Conservation (phyloP, 1,140 invertebrate species). For the Cyclina sinensis region DNA sequence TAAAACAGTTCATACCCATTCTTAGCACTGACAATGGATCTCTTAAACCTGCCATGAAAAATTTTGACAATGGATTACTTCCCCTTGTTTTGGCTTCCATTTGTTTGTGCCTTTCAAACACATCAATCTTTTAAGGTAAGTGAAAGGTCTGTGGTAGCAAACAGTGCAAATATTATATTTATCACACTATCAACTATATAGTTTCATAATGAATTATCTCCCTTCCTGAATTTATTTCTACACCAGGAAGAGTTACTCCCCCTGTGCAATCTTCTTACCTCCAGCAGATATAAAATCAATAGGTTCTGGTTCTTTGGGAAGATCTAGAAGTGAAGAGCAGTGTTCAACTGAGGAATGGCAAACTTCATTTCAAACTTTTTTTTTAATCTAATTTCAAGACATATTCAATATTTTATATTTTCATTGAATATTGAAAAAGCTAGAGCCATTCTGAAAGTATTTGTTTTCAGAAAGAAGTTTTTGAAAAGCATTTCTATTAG, state of each 20-base stretch:
- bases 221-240: neutral
- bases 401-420: too few species aligned
- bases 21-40: slow-evolving; percentile 52
- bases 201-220: neutral
- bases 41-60: slow-evolving; percentile 24
- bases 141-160: neutral
- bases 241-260: slow-evolving; percentile 7
- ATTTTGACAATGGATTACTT: neutral
- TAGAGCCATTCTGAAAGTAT: too few species aligned
- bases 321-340: slow-evolving; percentile 15
- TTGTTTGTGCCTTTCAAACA: too few species aligned
- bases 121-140: too few species aligned
- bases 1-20: slow-evolving; percentile 47
- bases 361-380: too few species aligned
- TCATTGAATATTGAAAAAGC: too few species aligned
- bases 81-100: neutral
- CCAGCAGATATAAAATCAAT: slow-evolving; percentile 63
- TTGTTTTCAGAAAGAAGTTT: too few species aligned
- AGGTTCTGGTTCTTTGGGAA: slow-evolving; percentile 52
- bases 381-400: too few species aligned
- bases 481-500: too few species aligned
- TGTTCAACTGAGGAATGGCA: neutral
- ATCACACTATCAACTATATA: neutral
- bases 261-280: slow-evolving; percentile 44
- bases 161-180: neutral